Conservation (phyloP, 2,113 vertebrate species). For the Xiphias gladius region DNA sequence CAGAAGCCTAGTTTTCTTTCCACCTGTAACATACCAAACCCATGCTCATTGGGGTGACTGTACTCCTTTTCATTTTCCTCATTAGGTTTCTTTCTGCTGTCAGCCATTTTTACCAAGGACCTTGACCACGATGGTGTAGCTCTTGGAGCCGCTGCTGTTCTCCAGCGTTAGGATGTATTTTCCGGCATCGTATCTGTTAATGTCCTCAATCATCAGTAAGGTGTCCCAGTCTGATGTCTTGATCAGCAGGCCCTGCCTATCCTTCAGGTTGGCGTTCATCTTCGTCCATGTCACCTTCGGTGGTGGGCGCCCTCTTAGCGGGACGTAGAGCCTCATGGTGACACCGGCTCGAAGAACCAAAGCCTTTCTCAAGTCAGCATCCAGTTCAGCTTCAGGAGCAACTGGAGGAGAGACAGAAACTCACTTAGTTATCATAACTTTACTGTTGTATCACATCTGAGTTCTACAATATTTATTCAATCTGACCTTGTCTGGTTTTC, state of each 20-base stretch:
- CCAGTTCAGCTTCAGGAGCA: constrained; percentile 95
- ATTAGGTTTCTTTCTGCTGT: neutral
- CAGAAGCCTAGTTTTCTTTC: neutral
- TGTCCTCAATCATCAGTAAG: constrained; percentile 91
- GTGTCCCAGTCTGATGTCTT: constrained; percentile 97
- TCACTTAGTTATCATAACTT: neutral
- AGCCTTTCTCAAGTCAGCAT: constrained; percentile 95
- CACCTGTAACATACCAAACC: neutral
- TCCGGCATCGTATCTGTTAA: constrained; percentile 97
- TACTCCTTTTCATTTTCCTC: neutral
- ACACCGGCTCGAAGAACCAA: constrained; percentile 95
- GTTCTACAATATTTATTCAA: neutral
- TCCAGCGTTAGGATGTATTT: constrained; percentile 95
- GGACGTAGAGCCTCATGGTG: constrained; percentile 97
- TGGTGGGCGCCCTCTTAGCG: constrained; percentile 94
- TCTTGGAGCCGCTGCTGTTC: constrained; percentile 95
- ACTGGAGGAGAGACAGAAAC: constrained; percentile 79
- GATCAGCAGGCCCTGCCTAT: constrained; percentile 92
- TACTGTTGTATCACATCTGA: neutral
- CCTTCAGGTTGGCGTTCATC: constrained; percentile 91
- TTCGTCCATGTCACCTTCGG: constrained; percentile 97
- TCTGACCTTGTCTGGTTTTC: neutral
- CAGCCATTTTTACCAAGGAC: constrained; percentile 92
- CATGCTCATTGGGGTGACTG: neutral
- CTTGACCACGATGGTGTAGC: constrained; percentile 95